Base-by-base conservation (phyloP, 1,140 invertebrate species). In the Oryctes rhinoceros region DNA sequence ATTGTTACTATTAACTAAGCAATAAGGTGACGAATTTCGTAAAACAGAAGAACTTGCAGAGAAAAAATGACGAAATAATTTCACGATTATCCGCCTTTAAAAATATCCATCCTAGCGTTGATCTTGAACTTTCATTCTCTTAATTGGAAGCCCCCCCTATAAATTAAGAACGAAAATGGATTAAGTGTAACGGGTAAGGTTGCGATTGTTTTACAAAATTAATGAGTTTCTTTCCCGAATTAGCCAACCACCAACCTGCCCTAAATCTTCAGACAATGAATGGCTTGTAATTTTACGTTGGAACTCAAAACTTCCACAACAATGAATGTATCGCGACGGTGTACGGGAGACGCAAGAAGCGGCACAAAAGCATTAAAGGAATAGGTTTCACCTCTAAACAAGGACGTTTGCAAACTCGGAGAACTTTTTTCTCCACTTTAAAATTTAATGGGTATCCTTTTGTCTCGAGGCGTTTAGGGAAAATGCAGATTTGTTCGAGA, bases 401-500 rank as follows among this genome's bases (percentile, higher is more conserved):
- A 71, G 11, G 35, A 6, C 65, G 65, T 37, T 71, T 24, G 65
- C 24, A 35, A 20, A 71, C 65, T 24, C 65, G 65, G 24, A 13
- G 35, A 71, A 30, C 35, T 71, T 67, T 67, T 67, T 67, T 35
- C 65, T n/a, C 53, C 20, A 67, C 65, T 67, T 71, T 71, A 71
- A 71, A 71, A 71, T 35, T 71, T 71, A 71, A 71, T 71, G 65
- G 65, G 65, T 20, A 71, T 71, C 24, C 65, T 71, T 71, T 71
- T 71, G 35, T 24, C 65, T 71, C 35, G 35, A 35, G 20, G 65
- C 65, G 65, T 71, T 71, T 71, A 71, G 65, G n/a, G 65, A 71
- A 71, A 71, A 71, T 71, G 65, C 65, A 71, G 65, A 30, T 71
- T 71, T 71, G 65, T 71, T 24, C 65, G 65, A 71, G 65, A 71